Evolutionary conservation across 2,888 invertebrate species (phyloP).

Genomic region (Chrysolina americana): DNA sequence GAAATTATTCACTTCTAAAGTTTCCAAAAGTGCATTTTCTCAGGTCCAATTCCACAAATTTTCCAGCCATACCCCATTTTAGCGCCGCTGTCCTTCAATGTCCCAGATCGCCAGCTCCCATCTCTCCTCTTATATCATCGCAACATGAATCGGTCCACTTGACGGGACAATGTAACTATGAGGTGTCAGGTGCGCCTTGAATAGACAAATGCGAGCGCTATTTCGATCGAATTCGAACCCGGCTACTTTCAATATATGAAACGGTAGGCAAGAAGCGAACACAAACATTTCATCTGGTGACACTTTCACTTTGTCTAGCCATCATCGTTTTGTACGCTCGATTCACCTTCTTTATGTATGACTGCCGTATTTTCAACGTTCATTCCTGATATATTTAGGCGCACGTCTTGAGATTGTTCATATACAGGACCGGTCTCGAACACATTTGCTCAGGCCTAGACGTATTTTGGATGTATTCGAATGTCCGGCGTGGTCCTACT

Average conservation of each 20-base stretch:
- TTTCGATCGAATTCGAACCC: conserved; percentile 59
- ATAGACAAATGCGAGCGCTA: conserved; percentile 62
- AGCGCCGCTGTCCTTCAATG: conserved; percentile 29
- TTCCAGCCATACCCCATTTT: background rate
- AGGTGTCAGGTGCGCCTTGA: conserved; percentile 62
- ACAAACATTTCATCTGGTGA: conserved; percentile 47
- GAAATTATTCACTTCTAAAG: too few relatives aligned
- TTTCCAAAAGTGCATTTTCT: too few relatives aligned
- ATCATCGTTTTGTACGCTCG: conserved; percentile 34
- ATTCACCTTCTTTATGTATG: background rate
- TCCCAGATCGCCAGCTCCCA: conserved; percentile 49
- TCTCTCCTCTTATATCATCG: conserved; percentile 39
- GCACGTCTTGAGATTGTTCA: background rate
- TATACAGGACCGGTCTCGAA: too few relatives aligned
- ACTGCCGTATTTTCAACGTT: background rate
- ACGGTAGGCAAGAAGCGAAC: conserved; percentile 40
- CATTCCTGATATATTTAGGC: background rate
- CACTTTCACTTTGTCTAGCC: conserved; percentile 52
- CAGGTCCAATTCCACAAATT: too few relatives aligned
- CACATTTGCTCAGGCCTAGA: too few relatives aligned
- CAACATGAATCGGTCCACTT: conserved; percentile 60
- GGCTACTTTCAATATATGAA: conserved; percentile 56
- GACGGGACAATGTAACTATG: conserved; percentile 62
- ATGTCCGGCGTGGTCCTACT: too few relatives aligned
- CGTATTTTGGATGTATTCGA: too few relatives aligned